These are phyloP conservation scores for Sanderia malayensis DNA, from an alignment of 30 jellyfish, hydroid and myxozoan genomes.

Conservation along the genomic window DNA sequence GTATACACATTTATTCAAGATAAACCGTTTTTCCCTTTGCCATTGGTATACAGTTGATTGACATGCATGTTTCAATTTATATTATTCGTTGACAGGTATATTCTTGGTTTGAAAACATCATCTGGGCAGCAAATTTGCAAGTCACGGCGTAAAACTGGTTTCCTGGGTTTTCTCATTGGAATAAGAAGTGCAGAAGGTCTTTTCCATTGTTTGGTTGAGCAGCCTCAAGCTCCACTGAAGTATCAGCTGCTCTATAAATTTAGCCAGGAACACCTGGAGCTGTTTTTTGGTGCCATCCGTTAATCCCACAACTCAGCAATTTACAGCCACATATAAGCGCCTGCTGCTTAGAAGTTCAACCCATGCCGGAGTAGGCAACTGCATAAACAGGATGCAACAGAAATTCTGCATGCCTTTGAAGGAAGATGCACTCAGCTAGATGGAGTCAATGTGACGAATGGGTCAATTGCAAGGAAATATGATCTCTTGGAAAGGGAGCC, in stretches of 20 bases:
- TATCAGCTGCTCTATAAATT: constrained; percentile 27
- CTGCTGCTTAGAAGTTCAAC: constrained; percentile 7
- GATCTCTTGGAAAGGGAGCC: no score
- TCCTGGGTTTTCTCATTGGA: constrained; percentile 38
- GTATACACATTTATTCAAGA: no score
- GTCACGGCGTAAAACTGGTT: constrained; percentile 37
- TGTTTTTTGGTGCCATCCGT: no score
- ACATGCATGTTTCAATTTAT: no score
- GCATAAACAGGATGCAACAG: constrained; percentile 44
- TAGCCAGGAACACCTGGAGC: no score
- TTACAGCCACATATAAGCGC: constrained; percentile 36
- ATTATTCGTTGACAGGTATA: no score
- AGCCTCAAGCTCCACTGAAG: constrained; percentile 21
- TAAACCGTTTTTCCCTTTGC: no score
- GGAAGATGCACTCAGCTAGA: no score
- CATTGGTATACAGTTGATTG: no score
- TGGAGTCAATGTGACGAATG: no score
- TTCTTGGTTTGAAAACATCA: not conserved
- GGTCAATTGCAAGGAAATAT: no score
- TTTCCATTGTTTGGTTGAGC: constrained; percentile 21
- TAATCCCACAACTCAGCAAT: constrained; percentile 31
- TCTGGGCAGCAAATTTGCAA: constrained; percentile 15
- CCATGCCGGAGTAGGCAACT: constrained; percentile 22
- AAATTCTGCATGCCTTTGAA: constrained; percentile 44
- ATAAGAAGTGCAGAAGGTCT: constrained; percentile 20